Base-by-base conservation (phyloP, 2,797 vertebrate genomes). In the Spinus pinus region DNA sequence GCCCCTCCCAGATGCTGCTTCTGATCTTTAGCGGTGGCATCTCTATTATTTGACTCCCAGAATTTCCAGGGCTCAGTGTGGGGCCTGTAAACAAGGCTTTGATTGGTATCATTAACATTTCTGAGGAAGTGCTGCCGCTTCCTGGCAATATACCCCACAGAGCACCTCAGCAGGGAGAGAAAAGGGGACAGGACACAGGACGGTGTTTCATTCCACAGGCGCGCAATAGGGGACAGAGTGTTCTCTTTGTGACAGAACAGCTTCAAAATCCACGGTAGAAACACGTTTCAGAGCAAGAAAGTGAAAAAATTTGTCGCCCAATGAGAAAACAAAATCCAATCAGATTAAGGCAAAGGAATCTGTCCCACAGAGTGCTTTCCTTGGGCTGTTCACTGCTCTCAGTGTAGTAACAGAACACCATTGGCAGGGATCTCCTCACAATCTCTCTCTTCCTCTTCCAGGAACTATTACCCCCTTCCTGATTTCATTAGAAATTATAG, bases 401-500 rank as follows among this genome's bases (percentile, higher is more conserved):
- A 88, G 90, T 90, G 95, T 95, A 92, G 92, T 96, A 95, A 93
- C 89, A 82, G 79, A 94, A 97, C 62, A 94, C 92, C 92, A 92
- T 73, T 97, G 95, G 94, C 92, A 96, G 66, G 39, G 56, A 88
- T 93, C 89, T 94, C 66, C 56, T 86, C 86, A 65, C 37, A 67
- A 51, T 80, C 70, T 91, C 95, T 96, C 96, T 96, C 81, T 96
- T 97, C 97, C 95, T 95, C 66, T 96, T 97, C 95, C 96, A 97
- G 96, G 94, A 96, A 88, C 92, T 91, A 96, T 96, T 96, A 93
- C 89, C 94, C 88, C 60, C 62, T 97, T 97, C 95, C 95, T 97
- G 95, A 97, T 97, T 97, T 95, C 95, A 96, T 97, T 97, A 96
- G 94, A 95, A 94, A 92, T 91, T 94, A 85, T 81, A 90, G 87